Evolutionary conservation across 2,888 invertebrate genomes (phyloP), one percentile per base, ranked within the genome.

Genomic region (Ennomos erosarius): DNA sequence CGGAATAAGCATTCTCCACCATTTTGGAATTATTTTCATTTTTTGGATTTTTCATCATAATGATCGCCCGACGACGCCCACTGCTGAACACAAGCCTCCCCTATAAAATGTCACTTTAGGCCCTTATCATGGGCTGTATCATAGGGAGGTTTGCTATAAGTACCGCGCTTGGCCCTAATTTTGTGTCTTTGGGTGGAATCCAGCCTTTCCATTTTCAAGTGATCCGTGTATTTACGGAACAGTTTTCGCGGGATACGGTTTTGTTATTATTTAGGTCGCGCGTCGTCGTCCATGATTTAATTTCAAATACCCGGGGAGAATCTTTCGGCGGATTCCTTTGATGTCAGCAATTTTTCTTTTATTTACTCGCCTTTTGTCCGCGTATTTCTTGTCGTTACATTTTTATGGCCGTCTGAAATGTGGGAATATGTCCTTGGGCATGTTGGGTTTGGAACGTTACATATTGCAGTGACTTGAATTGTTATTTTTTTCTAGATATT

Each of bases 211-310:
- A 72, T 69, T 34, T 0, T 10, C 12, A 39, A 11, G 12, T 53
- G 10, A 52, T 73, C 73, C 37, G 0, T 57, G 67, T 64, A 50
- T 57, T 64, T 62, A 54, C 58, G 59, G 58, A 59, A 59, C 70
- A 69, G 70, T 71, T 74, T 73, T 74, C 70, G 63, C 64, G 60
- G 64, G 59, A 64, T 59, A 60, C 69, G 44, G 45, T 55, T 68
- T 69, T 75, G 74, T 78, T 78, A 75, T 79, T 78, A 81, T 79
- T 78, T 76, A 60, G 70, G 71, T 69, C 70, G 71, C 74, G 75
- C 75, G 71, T 75, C 71, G 71, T 75, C 62, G 64, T 71, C 61
- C 75, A 72, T 79, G 78, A 81, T 82, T 82, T 79, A 81, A 82
- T 81, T 81, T 73, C 68, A 71, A 78, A 78, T 71, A 73, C 68